These are phyloP conservation scores for Vanessa tameamea DNA, from an alignment of 1,140 invertebrate species.

Conservation along the genomic window DNA sequence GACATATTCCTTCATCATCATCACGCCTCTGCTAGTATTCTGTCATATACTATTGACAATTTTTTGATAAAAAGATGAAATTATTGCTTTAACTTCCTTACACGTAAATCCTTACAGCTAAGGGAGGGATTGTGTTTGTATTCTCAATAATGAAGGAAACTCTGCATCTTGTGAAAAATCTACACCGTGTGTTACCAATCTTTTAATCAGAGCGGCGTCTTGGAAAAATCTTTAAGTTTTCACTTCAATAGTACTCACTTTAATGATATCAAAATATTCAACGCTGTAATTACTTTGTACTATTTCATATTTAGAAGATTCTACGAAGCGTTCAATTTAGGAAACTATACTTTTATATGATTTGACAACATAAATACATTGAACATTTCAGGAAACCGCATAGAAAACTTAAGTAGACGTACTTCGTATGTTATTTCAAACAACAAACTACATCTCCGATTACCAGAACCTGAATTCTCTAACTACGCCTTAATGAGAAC, in stretches of 20 bases:
- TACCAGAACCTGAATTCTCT: conserved; percentile 66
- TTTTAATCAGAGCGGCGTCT: background rate
- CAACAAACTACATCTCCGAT: conserved; percentile 57
- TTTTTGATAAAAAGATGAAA: no score
- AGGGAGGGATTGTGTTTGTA: background rate
- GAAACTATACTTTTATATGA: no score
- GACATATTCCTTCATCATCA: background rate
- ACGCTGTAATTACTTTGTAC: no score
- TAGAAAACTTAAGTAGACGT: conserved; percentile 50
- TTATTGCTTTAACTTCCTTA: no score
- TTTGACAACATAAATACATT: conserved; percentile 4
- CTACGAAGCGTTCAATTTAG: no score
- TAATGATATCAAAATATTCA: no score
- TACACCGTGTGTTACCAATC: background rate
- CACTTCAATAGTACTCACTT: no score
- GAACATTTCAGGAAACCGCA: conserved; percentile 51
- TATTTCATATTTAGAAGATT: no score
- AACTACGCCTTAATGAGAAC: conserved; percentile 84
- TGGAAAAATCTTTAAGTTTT: background rate
- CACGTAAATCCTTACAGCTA: no score
- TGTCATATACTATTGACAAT: no score
- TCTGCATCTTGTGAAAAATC: background rate
- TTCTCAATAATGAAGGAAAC: background rate
- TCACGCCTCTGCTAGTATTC: no score
- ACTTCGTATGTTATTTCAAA: conserved; percentile 59